Evolutionary conservation across 2,888 invertebrate species (phyloP).

Genomic region (Romanomermis culicivorax): DNA sequence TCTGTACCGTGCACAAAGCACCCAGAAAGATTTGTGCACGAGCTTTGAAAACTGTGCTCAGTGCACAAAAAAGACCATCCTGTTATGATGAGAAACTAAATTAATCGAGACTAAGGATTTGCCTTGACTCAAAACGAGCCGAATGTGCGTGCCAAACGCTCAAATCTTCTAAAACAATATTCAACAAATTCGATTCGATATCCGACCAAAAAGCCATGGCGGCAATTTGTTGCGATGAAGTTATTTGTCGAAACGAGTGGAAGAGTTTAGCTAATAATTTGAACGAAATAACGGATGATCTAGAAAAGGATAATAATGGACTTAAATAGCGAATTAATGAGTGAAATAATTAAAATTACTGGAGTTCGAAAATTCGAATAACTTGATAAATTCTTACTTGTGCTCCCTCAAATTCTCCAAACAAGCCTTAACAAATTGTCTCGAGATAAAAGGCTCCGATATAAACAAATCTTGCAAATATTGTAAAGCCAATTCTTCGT

Average conservation of each 20-base stretch:
- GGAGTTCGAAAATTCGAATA: not conserved
- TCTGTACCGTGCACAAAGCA: no score
- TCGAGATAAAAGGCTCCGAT: not conserved
- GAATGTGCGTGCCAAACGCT: no score
- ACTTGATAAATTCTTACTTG: slow-evolving; percentile 35
- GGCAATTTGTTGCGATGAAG: not conserved
- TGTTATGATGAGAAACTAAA: no score
- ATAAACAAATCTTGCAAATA: not conserved
- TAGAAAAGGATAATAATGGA: not conserved
- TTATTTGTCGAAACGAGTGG: not conserved
- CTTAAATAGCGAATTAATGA: not conserved
- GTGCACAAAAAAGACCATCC: no score
- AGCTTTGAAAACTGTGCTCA: no score
- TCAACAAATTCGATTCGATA: not conserved
- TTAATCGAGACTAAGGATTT: no score
- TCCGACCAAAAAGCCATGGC: not conserved
- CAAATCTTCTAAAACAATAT: not conserved
- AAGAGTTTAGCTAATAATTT: not conserved
- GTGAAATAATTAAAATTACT: not conserved
- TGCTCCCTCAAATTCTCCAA: slow-evolving; percentile 66
- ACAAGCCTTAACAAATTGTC: slow-evolving; percentile 73
- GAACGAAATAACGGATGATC: not conserved
- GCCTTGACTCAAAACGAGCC: no score
- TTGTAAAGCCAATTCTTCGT: not conserved
- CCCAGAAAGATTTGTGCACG: no score